These are phyloP conservation scores for Carettochelys insculpta DNA, from an alignment of 2,113 vertebrate species.

Conservation along the genomic window DNA sequence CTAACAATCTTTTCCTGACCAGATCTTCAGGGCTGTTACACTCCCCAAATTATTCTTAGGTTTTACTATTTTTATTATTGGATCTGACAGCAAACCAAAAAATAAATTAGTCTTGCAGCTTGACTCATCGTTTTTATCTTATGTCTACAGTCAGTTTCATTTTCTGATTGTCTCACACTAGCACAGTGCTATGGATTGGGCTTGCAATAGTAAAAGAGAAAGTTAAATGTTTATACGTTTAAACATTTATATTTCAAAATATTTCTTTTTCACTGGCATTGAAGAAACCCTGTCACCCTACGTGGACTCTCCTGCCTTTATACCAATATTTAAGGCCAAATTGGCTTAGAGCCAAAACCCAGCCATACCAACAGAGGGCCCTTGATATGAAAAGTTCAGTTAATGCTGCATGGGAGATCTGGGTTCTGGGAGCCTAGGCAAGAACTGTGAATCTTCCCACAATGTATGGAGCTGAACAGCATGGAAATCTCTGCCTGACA, in stretches of 20 bases:
- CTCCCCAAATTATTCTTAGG: slow-evolving; percentile 38
- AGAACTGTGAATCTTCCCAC: background rate
- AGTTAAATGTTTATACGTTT: background rate
- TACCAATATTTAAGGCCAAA: background rate
- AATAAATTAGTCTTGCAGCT: background rate
- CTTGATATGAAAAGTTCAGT: background rate
- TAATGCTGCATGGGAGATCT: background rate
- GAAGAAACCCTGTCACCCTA: background rate
- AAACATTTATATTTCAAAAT: background rate
- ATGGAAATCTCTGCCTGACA: background rate
- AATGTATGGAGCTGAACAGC: background rate
- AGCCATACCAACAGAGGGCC: slow-evolving; percentile 8
- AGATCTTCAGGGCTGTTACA: background rate
- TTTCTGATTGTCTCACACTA: background rate
- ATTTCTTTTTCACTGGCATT: slow-evolving; percentile 19
- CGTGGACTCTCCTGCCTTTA: background rate
- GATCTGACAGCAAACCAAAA: background rate
- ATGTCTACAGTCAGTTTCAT: slow-evolving; percentile 4
- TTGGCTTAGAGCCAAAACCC: background rate
- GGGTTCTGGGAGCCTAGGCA: background rate
- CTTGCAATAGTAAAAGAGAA: background rate
- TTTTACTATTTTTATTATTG: background rate
- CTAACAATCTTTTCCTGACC: slow-evolving; percentile 42
- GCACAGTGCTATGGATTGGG: background rate
- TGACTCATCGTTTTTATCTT: background rate